These are phyloP conservation scores for Misgurnus anguillicaudatus DNA, from an alignment of 2,113 vertebrate species.

Conservation along the genomic window DNA sequence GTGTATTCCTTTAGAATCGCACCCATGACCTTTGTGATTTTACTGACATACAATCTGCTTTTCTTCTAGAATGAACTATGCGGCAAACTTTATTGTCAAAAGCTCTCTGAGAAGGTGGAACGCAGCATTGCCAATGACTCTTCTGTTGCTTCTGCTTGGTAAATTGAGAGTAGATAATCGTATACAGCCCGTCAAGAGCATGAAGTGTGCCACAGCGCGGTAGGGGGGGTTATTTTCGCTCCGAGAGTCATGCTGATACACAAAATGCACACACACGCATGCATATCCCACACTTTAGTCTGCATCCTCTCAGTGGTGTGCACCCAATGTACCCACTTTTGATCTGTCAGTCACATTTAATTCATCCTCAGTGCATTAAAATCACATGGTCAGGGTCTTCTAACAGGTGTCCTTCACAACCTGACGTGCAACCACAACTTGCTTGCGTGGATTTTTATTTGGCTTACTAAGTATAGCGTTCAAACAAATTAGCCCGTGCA, in stretches of 20 bases:
- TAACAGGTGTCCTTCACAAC: not conserved
- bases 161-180: conserved; percentile 50
- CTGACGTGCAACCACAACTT: not conserved
- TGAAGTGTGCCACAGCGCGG: conserved; percentile 41
- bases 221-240: conserved; percentile 37
- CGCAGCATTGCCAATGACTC: conserved; percentile 22
- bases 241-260: conserved; percentile 2
- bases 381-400: not conserved
- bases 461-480: conserved; percentile 32
- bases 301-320: conserved; percentile 7
- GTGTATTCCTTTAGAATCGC: too few species aligned
- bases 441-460: conserved; percentile 11
- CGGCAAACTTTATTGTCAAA: not conserved
- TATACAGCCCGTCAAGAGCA: conserved; percentile 36
- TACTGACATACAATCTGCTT: not conserved
- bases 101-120: not conserved
- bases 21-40: too few species aligned
- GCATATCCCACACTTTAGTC: conserved; percentile 9
- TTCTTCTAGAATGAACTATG: not conserved
- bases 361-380: not conserved
- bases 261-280: not conserved
- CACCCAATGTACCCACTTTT: not conserved
- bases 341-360: not conserved
- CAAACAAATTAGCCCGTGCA: conserved; percentile 32
- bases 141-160: conserved; percentile 34